These are phyloP conservation scores for Apantesis nais DNA, from an alignment of 2,888 invertebrate genomes.

Conservation along the genomic window DNA sequence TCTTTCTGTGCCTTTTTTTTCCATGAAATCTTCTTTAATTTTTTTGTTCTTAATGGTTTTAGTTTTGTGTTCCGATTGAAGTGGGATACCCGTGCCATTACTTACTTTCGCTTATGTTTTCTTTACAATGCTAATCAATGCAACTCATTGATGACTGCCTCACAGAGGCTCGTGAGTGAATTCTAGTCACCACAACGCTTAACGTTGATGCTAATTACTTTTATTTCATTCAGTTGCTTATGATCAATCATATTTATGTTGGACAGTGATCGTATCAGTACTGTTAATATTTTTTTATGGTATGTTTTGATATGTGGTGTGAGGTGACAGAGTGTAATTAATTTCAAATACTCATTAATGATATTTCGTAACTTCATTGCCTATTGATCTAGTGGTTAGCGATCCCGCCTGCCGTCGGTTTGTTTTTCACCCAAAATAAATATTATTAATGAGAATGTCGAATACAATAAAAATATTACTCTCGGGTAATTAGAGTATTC, in stretches of 20 bases:
- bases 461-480: too few relatives aligned
- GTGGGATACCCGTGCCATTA: background rate
- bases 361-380: background rate
- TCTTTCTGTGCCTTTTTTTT: slow-evolving; percentile 51
- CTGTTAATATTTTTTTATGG: background rate
- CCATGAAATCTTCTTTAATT: background rate
- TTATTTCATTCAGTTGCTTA: background rate
- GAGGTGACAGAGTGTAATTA: background rate
- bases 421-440: background rate
- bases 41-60: background rate
- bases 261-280: background rate
- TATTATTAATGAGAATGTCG: too few relatives aligned
- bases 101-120: background rate
- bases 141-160: background rate
- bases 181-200: background rate
- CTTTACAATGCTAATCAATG: background rate
- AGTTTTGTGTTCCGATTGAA: background rate
- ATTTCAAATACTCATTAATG: background rate
- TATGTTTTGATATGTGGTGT: background rate
- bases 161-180: background rate
- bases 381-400: background rate
- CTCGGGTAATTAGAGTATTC: too few relatives aligned
- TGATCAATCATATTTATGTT: background rate
- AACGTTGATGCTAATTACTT: background rate
- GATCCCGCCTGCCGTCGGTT: background rate